Conservation (phyloP, 35 echinoderm and acorn worm species). For the Amphiura filiformis region DNA sequence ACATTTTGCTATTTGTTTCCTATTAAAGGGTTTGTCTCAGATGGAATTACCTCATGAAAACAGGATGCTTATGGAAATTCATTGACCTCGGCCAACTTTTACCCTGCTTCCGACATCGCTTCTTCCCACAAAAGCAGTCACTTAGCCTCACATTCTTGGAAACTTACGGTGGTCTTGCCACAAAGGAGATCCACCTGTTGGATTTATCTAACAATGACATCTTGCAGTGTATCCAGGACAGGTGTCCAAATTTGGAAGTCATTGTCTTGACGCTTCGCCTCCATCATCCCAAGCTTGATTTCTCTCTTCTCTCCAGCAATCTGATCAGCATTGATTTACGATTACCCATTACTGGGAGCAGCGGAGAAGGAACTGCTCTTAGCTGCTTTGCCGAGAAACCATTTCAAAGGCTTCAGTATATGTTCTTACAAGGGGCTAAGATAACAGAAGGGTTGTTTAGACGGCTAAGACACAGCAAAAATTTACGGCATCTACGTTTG, state of each 20-base stretch:
- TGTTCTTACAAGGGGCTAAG: neutral
- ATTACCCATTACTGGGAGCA: neutral
- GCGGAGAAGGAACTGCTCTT: neutral
- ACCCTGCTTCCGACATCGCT: neutral
- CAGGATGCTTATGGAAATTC: neutral
- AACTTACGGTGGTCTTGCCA: neutral
- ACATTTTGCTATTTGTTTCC: no score
- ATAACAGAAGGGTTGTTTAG: neutral
- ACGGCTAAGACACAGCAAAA: neutral
- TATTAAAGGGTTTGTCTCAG: neutral
- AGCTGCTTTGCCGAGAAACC: neutral
- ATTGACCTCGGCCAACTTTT: neutral
- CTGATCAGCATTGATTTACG: neutral
- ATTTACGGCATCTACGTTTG: neutral
- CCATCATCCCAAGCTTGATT: neutral
- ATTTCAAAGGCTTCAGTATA: neutral
- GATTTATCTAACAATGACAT: neutral
- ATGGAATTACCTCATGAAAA: constrained; percentile 15
- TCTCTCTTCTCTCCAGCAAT: neutral
- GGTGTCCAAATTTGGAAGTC: neutral
- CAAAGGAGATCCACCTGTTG: neutral
- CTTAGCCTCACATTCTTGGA: neutral
- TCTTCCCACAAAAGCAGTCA: neutral
- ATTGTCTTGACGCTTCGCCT: neutral
- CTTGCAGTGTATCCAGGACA: neutral